Percentiles rank a stretch among this genome's conserved stretches.
Evolutionary conservation across 2,797 vertebrate genomes (phyloP).

Genomic region (Phalloptychus januarius): DNA sequence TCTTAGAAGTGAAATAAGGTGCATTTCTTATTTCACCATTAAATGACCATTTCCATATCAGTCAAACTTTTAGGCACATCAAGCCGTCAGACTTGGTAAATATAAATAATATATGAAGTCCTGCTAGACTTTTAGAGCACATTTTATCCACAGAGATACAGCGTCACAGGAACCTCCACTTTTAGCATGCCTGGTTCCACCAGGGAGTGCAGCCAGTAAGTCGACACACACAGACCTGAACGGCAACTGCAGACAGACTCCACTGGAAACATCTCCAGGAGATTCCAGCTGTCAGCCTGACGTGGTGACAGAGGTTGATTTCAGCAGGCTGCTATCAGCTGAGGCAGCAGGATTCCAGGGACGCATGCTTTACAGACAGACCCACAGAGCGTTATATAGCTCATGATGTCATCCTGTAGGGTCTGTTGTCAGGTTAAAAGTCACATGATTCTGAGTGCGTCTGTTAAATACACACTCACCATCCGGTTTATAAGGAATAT

Average conservation of each 20-base stretch:
- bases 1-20: not conserved
- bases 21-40: not conserved
- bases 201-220: slow-evolving; percentile 12
- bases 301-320: slow-evolving; percentile 29
- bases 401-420: slow-evolving; percentile 28
- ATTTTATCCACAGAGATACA: slow-evolving; percentile 24
- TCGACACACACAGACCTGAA: slow-evolving; percentile 14
- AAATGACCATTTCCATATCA: slow-evolving; percentile 17
- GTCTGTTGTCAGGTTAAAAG: slow-evolving; percentile 20
- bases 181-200: slow-evolving; percentile 24
- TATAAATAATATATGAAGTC: slow-evolving; percentile 28
- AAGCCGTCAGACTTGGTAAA: not conserved
- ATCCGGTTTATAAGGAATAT: not conserved
- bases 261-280: slow-evolving; percentile 27
- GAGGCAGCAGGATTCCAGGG: slow-evolving; percentile 22
- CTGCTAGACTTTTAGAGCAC: not conserved
- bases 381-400: not conserved
- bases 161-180: slow-evolving; percentile 2
- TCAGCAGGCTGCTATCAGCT: slow-evolving; percentile 9
- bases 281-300: slow-evolving; percentile 37
- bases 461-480: not conserved
- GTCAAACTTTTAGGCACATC: slow-evolving; percentile 23
- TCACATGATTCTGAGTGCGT: not conserved
- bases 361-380: slow-evolving; percentile 5
- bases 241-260: slow-evolving; percentile 14